These are phyloP conservation scores for Periophthalmus magnuspinnatus DNA, from an alignment of 2,797 vertebrate species.

Conservation along the genomic window DNA sequence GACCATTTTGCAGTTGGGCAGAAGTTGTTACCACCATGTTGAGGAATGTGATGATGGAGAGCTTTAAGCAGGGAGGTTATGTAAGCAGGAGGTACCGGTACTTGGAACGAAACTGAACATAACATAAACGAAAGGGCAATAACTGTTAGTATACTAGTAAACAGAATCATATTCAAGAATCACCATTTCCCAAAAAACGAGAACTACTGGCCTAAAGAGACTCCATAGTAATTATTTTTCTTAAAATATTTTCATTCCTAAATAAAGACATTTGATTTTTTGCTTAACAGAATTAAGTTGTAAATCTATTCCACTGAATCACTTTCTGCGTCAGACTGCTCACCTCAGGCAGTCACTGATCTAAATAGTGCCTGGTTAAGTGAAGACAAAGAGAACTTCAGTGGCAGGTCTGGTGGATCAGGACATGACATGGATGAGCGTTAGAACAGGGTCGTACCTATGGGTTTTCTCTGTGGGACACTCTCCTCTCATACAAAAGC, in stretches of 20 bases:
- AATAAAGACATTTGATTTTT: neutral
- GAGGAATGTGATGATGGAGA: neutral
- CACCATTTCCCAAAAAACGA: neutral
- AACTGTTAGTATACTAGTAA: neutral
- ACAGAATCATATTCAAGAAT: neutral
- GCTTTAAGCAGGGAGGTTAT: too few relatives aligned
- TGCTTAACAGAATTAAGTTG: neutral
- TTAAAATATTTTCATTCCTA: neutral
- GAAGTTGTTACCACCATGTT: neutral
- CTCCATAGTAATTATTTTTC: too few relatives aligned
- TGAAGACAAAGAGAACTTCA: conserved; percentile 53
- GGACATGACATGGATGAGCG: conserved; percentile 58
- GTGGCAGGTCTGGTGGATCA: conserved; percentile 53
- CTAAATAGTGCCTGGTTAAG: conserved; percentile 54
- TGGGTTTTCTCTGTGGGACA: conserved; percentile 60
- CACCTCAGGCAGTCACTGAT: conserved; percentile 21
- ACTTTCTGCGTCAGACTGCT: conserved; percentile 14
- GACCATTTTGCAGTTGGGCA: neutral
- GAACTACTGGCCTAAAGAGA: neutral
- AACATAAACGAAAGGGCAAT: too few relatives aligned
- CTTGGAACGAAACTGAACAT: too few relatives aligned
- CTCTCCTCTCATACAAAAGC: conserved; percentile 44
- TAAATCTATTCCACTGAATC: neutral
- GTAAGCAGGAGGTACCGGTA: too few relatives aligned
- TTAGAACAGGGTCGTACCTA: conserved; percentile 52